Conservation (phyloP, 2,888 invertebrate species). For the Aphodius sticticus region DNA sequence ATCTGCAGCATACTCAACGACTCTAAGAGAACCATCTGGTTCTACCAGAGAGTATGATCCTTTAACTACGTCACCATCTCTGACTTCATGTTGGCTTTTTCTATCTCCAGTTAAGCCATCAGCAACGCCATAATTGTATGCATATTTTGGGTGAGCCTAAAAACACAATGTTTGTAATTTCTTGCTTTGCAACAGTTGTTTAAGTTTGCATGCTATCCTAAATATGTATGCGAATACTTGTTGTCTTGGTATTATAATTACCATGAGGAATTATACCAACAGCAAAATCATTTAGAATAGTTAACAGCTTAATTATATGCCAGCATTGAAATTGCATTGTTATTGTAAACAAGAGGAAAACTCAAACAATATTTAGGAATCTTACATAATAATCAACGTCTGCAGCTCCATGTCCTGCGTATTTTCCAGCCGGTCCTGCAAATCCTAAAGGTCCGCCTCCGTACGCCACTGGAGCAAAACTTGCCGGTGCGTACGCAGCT, state of each 20-base stretch:
- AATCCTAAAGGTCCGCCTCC: conserved; percentile 22
- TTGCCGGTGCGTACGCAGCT: conserved; percentile 27
- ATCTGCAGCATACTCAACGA: conserved; percentile 52
- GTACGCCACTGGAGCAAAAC: conserved; percentile 21
- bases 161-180: conserved; percentile 30
- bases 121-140: conserved; percentile 68
- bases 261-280: too few relatives aligned
- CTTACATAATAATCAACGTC: conserved; percentile 44
- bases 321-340: neutral
- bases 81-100: conserved; percentile 67
- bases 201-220: neutral
- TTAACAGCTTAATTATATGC: neutral
- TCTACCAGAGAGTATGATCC: conserved; percentile 58
- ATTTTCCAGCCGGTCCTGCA: conserved; percentile 20
- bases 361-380: conserved; percentile 24
- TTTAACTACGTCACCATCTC: conserved; percentile 69
- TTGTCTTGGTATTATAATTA: neutral
- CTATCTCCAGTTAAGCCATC: conserved; percentile 70
- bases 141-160: conserved; percentile 67
- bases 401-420: conserved; percentile 28
- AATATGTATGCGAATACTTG: neutral
- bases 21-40: conserved; percentile 60
- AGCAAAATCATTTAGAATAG: too few relatives aligned
- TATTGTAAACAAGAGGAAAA: conserved; percentile 13
- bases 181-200: neutral